phyloP scores from a whole-genome alignment of 1,140 invertebrate species.

The Caenorhabditis remanei region DNA sequence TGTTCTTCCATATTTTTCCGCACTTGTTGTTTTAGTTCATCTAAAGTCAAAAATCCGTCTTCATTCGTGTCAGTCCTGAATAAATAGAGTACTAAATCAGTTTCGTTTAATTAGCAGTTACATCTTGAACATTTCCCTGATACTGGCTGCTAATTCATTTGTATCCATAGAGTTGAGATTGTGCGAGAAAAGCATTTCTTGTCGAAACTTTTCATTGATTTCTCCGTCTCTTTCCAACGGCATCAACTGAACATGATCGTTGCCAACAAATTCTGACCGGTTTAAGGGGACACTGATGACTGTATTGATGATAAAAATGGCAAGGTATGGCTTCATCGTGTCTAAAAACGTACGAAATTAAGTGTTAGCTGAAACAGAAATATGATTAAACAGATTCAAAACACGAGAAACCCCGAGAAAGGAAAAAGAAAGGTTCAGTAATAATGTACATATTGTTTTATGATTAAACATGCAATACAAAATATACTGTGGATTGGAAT shows the following conservation, averaged over 20 bases:
- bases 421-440: too few relatives aligned
- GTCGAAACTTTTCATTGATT: neutral
- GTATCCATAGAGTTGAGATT: neutral
- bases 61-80: neutral
- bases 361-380: neutral
- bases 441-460: too few relatives aligned
- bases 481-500: too few relatives aligned
- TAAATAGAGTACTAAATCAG: neutral
- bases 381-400: too few relatives aligned
- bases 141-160: neutral
- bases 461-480: too few relatives aligned
- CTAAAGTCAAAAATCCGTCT: slow-evolving; percentile 9
- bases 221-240: slow-evolving; percentile 13
- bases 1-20: slow-evolving; percentile 18
- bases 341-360: neutral
- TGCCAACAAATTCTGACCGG: neutral
- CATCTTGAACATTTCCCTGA: slow-evolving; percentile 7
- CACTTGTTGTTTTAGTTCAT: neutral
- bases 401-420: too few relatives aligned
- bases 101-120: neutral
- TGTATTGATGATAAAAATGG: neutral
- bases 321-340: neutral
- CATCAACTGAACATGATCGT: slow-evolving; percentile 5
- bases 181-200: neutral
- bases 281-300: slow-evolving; percentile 3